phyloP scores from a whole-genome alignment of 2,113 vertebrate species.

The Lonchura striata region DNA sequence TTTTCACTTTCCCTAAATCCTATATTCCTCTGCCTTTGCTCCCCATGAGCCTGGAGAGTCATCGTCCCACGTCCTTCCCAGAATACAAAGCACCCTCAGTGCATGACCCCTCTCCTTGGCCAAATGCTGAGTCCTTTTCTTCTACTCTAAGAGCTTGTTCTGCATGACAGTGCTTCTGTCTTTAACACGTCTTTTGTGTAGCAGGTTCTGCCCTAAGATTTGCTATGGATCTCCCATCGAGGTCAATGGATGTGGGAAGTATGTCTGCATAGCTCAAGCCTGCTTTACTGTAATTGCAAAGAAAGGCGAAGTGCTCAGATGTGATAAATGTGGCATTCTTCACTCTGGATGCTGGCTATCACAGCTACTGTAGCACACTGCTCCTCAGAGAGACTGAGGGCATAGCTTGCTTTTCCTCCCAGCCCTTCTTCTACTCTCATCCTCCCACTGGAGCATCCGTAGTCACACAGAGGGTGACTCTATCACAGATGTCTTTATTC shows the following conservation, averaged over 20 bases:
- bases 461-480: background rate
- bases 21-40: background rate
- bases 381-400: background rate
- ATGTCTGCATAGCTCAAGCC: background rate
- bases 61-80: background rate
- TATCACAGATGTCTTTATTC: background rate
- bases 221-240: slow-evolving; percentile 29
- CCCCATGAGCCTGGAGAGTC: background rate
- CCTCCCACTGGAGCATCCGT: background rate
- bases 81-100: slow-evolving; percentile 51
- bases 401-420: background rate
- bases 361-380: background rate
- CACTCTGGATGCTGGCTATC: background rate
- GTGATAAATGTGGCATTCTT: slow-evolving; percentile 8
- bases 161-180: slow-evolving; percentile 64
- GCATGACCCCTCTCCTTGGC: slow-evolving; percentile 45
- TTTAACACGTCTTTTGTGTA: slow-evolving; percentile 54
- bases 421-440: background rate
- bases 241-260: slow-evolving; percentile 26
- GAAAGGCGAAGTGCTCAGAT: background rate
- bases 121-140: slow-evolving; percentile 60
- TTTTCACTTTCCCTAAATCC: background rate
- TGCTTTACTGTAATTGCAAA: slow-evolving; percentile 7
- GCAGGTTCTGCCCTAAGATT: slow-evolving; percentile 17
- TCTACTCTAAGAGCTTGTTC: slow-evolving; percentile 46